phyloP scores from a whole-genome alignment of 2,888 invertebrate species.

The Gandaritis pyraliata region DNA sequence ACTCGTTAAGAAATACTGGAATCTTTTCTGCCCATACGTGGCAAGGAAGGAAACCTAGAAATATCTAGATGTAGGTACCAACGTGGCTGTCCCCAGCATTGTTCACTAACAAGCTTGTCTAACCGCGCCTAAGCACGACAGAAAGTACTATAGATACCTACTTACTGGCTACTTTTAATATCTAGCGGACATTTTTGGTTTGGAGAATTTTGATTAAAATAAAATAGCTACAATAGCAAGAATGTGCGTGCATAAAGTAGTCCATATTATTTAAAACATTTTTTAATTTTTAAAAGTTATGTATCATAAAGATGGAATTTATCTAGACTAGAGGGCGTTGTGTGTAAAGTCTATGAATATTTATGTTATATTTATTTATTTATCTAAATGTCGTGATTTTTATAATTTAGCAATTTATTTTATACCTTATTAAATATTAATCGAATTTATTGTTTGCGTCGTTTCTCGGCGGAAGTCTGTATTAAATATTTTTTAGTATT shows the following conservation, averaged over 20 bases:
- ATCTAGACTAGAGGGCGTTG: no score
- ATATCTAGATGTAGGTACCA: slow-evolving; percentile 58
- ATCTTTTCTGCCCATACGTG: slow-evolving; percentile 47
- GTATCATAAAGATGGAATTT: no score
- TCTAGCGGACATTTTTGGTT: slow-evolving; percentile 19
- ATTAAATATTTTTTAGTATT: no score
- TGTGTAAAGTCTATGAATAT: no score
- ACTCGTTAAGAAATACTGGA: slow-evolving; percentile 45
- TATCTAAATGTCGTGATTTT: no score
- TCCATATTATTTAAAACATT: neutral
- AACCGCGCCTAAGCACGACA: slow-evolving; percentile 74
- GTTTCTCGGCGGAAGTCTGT: no score
- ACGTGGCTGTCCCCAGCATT: slow-evolving; percentile 62
- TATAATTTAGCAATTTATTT: no score
- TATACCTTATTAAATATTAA: no score
- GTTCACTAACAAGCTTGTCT: slow-evolving; percentile 76
- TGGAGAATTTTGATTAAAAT: slow-evolving; percentile 15
- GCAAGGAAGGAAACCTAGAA: slow-evolving; percentile 44
- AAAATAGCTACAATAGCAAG: slow-evolving; percentile 6
- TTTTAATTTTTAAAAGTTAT: no score
- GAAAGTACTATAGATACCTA: slow-evolving; percentile 48
- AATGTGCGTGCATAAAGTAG: neutral
- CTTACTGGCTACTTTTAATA: slow-evolving; percentile 36
- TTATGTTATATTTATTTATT: no score
- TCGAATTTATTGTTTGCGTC: no score